Base-by-base conservation (phyloP, 92 coral and sea anemone genomes). In the Epizoanthus rinbou region DNA sequence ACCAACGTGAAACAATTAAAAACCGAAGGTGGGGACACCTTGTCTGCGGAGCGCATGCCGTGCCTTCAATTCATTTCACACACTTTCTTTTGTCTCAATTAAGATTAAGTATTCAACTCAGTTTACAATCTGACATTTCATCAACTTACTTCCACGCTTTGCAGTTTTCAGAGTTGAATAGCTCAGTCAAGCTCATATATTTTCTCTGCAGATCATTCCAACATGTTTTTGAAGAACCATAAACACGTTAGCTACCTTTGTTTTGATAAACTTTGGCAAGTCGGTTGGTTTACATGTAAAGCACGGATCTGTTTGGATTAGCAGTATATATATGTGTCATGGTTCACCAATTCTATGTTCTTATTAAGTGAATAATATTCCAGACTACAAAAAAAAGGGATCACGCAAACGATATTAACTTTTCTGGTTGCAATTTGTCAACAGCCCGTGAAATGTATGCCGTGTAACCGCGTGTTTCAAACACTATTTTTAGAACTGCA, bases 401-500 rank as follows among this genome's bases (percentile, higher is more conserved):
- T 78, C 82, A 78, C 82, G 82, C 82, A 63, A 78, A 18, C 82
- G 22, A 18, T 65, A 43, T 78, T 62, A 23, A 22, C 39, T 54
- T 57, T 57, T 62, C 82, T 78, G 82, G 69, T 39, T 22, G 56
- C 21, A 57, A 57, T 63, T 21, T 62, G 69, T 43, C 82, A 78
- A 60, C 82, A 37, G 39, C 57, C 23, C 58, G 82, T 78, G 69
- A 60, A 63, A 78, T 37, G 15, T 47, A 58, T 28, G 47, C 72
- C 35, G 22, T 43, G 22, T 24, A 22, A 19, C 18, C 69, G 71
- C 53, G 56, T 63, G 25, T 63, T 15, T 2, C 58, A 59, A 39
- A 33, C 37, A 54, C 82, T 78, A 78, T 78, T 78, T 78, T 78
- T 60, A 78, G 70, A 35, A 78, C 71, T 56, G 59, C 60, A 60